Evolutionary conservation across 2,888 invertebrate genomes (phyloP), one percentile per base, ranked within the genome.

Genomic region (Auanema sp.): DNA sequence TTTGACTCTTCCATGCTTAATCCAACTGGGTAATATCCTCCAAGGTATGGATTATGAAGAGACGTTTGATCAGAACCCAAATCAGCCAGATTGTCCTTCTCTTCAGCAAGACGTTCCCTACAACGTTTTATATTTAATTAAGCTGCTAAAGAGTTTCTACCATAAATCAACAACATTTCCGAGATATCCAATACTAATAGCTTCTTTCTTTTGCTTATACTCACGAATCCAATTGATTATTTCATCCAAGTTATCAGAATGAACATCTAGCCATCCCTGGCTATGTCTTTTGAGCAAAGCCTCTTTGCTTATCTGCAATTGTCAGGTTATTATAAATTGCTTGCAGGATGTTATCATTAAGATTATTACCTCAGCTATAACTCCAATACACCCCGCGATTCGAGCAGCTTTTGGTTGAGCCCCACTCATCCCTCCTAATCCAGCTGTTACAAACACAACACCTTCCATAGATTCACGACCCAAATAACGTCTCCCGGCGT

Each of bases 31-130:
- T 74, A 74, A 52, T 66, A 74, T 2, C 74, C 89, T 0, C 88
- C 89, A 51, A 85, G 85, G 79, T 85, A 88, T 0, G 88, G 88
- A 76, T 88, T 88, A 79, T 89, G 89, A 57, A 88, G 87, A 0
- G 88, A 88, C 0, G 89, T 89, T 80, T 89, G 89, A 79, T 89
- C 89, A 1, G 88, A 88, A 0, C 88, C 89, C 16, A 89, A 81
- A 50, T 89, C 88, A 0, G 85, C 88, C 33, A 89, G 78, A n/a
- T 86, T 73, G 51, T 89, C 88, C 47, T 86, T 83, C 64, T 88
- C 87, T 14, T 83, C 77, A 11, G 85, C 87, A 47, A 89, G 76
- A 49, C 86, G 77, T 76, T 88, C 88, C 88, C 88, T 86, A 61
- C 14, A 66, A 53, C 6, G 42, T 47, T 52, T 4, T 10, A n/a